Conservation (phyloP, 1,140 invertebrate species). For the Carcinoscorpius rotundicauda region DNA sequence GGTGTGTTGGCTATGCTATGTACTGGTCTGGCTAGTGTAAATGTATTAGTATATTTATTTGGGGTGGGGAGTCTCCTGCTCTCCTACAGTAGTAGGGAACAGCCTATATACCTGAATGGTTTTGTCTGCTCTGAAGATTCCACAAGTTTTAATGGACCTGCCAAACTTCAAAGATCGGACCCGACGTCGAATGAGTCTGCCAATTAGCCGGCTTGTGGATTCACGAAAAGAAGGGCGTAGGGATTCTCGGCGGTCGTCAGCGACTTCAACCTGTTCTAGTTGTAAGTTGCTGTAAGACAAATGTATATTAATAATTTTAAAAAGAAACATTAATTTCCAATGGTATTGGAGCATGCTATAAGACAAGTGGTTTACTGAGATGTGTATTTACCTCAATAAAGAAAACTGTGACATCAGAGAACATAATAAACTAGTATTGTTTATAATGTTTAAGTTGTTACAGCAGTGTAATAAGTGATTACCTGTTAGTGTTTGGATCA, state of each 20-base stretch:
- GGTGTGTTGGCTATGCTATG: no score
- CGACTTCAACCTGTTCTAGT: slow-evolving; percentile 32
- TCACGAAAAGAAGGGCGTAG: background rate
- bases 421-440: no score
- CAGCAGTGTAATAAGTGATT: no score
- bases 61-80: no score
- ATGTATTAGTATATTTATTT: no score
- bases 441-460: no score
- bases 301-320: background rate
- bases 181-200: slow-evolving; percentile 33
- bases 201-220: slow-evolving; percentile 27
- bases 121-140: background rate
- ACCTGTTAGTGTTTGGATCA: no score
- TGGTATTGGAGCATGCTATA: background rate
- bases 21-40: no score
- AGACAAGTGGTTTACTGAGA: background rate
- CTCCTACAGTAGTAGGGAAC: no score
- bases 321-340: background rate
- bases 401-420: background rate
- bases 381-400: background rate
- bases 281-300: slow-evolving; percentile 27
- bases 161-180: slow-evolving; percentile 33
- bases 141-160: slow-evolving; percentile 27
- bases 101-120: no score
- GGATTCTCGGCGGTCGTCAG: slow-evolving; percentile 30